phyloP scores from a whole-genome alignment of 2,797 vertebrate genomes.

The Lacerta agilis region DNA sequence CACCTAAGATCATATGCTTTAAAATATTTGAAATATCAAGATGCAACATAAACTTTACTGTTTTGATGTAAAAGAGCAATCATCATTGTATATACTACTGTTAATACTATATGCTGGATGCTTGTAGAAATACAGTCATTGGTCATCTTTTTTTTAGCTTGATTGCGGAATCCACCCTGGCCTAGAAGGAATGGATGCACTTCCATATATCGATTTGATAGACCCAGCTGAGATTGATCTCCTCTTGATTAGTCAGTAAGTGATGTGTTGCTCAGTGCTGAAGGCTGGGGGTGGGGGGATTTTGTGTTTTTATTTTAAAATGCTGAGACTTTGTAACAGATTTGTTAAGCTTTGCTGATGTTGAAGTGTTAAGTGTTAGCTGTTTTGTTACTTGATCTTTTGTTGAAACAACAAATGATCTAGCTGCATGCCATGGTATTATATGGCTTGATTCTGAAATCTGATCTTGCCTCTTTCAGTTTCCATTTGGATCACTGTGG shows the following conservation, averaged over 20 bases:
- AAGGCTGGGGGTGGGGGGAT: background rate
- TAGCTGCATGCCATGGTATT: background rate
- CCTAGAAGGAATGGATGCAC: constrained; percentile 95
- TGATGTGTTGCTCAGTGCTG: constrained; percentile 35
- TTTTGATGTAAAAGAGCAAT: background rate
- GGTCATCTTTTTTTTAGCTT: constrained; percentile 76
- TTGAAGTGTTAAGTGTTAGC: background rate
- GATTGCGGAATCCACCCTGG: constrained; percentile 97
- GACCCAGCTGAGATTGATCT: constrained; percentile 96
- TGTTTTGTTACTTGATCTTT: background rate
- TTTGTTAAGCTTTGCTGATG: background rate
- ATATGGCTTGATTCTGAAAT: constrained; percentile 4
- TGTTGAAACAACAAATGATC: background rate
- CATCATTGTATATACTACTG: background rate
- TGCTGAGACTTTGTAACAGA: background rate
- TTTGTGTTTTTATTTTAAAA: background rate
- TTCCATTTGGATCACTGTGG: constrained; percentile 97
- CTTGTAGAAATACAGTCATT: fast-evolving
- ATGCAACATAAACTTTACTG: background rate
- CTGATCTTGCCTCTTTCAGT: constrained; percentile 72
- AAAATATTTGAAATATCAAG: background rate
- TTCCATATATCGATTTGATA: constrained; percentile 95
- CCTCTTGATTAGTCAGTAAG: constrained; percentile 96
- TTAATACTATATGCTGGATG: fast-evolving
- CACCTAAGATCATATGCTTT: background rate